Evolutionary conservation across 1,140 invertebrate species (phyloP), one percentile per base, ranked within the genome.

Genomic region (Listronotus bonariensis): DNA sequence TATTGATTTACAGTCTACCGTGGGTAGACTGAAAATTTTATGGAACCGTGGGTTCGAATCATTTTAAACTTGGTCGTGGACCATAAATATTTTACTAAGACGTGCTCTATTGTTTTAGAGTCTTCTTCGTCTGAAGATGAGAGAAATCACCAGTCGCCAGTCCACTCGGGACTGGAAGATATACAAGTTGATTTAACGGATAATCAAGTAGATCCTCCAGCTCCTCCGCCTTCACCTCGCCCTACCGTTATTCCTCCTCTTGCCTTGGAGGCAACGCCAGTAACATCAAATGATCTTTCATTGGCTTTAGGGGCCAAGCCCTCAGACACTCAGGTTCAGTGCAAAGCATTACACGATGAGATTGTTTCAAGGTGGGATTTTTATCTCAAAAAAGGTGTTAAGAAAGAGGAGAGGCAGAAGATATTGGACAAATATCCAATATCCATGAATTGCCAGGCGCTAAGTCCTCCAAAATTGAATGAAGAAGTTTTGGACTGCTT

Each of bases 141-240:
- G 38, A n/a, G n/a, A n/a, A n/a, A n/a, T 40, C 38, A 40, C n/a
- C 38, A 40, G n/a, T 40, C 38, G n/a, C 38, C 38, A 40, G n/a
- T 40, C 8, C 38, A 40, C n/a, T 40, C 38, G 8, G 38, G 38
- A 40, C n/a, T 40, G 38, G 38, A n/a, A n/a, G n/a, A n/a, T n/a
- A n/a, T n/a, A n/a, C n/a, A n/a, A n/a, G 43, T 14, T 14, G 43
- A 45, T 7, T 14, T 45, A 45, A 14, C 8, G 7, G 15, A 45
- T n/a, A 17, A 45, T 45, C 43, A 45, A 17, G 43, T 17, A 14
- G 43, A 45, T 10, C 15, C 15, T 11, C 14, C 15, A 10, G 8
- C 43, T 45, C 43, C 8, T 7, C 43, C 43, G 8, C 15, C 43
- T 14, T 45, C 43, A n/a, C 6, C 43, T 6, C 43, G 15, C 6